These are phyloP conservation scores for Rhineura floridana DNA, from an alignment of 2,113 vertebrate genomes.

Conservation along the genomic window DNA sequence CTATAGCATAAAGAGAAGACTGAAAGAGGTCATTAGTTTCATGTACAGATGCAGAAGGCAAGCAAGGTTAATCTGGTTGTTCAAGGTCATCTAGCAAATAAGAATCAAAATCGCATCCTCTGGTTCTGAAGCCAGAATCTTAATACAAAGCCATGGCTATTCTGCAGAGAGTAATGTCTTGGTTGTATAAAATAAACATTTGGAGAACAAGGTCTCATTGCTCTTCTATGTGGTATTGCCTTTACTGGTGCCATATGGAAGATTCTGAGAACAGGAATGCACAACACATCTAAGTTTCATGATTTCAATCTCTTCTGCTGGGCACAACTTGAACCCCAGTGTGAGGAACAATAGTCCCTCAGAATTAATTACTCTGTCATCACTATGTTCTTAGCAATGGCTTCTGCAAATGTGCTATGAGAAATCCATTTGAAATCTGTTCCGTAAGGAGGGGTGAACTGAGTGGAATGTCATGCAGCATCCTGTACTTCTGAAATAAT, in stretches of 20 bases:
- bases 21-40: not conserved
- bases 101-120: not conserved
- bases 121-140: not conserved
- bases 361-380: not conserved
- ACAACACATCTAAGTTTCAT: not conserved
- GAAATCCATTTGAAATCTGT: not conserved
- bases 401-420: not conserved
- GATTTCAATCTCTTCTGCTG: not conserved
- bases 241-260: not conserved
- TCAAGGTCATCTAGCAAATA: not conserved
- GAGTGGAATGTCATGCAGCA: not conserved
- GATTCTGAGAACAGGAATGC: not conserved
- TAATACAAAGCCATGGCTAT: not conserved
- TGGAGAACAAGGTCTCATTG: not conserved
- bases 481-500: not conserved
- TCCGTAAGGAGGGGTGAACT: not conserved
- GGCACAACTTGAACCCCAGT: not conserved
- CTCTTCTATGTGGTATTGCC: not conserved
- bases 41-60: slow-evolving; percentile 12
- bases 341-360: not conserved
- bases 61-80: not conserved
- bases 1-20: not conserved
- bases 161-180: not conserved
- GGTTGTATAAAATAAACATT: not conserved
- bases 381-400: not conserved